A percentile compares a stretch with the other conserved stretches of the same genome.
Conservation (phyloP, 2,113 vertebrate species). For the Macheiramphus alcinus region DNA sequence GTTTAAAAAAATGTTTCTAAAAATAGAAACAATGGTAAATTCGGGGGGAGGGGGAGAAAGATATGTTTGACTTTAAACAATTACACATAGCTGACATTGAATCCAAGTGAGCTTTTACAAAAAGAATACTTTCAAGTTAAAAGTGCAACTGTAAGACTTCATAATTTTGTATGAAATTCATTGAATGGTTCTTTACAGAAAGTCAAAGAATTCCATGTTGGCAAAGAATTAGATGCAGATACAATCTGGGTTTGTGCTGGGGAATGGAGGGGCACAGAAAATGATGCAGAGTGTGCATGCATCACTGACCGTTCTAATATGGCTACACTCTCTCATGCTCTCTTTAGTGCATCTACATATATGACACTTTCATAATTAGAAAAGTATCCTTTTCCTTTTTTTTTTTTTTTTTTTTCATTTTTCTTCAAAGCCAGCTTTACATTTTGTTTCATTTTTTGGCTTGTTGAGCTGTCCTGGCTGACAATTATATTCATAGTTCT, state of each 20-base stretch:
- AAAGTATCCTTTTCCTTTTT: neutral
- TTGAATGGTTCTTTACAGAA: neutral
- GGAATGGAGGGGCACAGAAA: neutral
- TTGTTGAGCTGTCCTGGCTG: neutral
- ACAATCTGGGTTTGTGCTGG: neutral
- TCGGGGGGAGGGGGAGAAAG: accelerated
- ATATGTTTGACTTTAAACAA: neutral
- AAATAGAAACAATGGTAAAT: neutral
- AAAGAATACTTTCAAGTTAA: neutral
- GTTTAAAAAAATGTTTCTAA: neutral
- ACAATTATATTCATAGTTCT: neutral
- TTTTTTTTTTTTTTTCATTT: neutral
- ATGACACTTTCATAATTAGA: neutral
- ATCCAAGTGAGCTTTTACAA: neutral
- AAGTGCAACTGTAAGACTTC: neutral
- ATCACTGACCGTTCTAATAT: neutral
- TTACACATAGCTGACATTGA: neutral
- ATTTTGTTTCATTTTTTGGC: neutral
- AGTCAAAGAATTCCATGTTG: neutral
- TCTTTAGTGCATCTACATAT: neutral
- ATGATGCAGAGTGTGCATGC: neutral
- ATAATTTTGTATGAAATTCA: neutral
- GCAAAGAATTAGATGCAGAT: neutral
- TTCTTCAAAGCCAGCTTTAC: neutral
- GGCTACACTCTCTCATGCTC: neutral